Evolutionary conservation across 2,888 invertebrate species (phyloP).

Genomic region (Catocala fraxini): DNA sequence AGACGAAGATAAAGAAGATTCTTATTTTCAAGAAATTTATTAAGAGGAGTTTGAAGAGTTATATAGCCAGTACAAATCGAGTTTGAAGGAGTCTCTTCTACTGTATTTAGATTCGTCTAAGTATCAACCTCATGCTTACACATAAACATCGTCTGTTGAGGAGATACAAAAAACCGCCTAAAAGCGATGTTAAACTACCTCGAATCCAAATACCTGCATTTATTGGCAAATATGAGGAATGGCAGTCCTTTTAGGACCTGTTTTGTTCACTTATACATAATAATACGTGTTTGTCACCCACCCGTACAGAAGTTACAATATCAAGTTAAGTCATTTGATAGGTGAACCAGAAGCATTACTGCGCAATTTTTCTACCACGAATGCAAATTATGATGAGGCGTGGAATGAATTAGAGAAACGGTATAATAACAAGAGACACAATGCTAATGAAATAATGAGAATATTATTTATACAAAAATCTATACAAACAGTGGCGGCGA

Average conservation of each 20-base stretch:
- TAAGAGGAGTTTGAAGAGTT: too few relatives aligned
- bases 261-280: conserved; percentile 19
- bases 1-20: too few relatives aligned
- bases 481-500: conserved; percentile 14
- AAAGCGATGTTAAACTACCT: conserved; percentile 18
- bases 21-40: too few relatives aligned
- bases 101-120: neutral
- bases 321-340: conserved; percentile 14
- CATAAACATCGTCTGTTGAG: too few relatives aligned
- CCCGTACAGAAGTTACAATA: conserved; percentile 22
- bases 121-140: neutral
- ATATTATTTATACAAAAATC: conserved; percentile 15
- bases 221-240: conserved; percentile 17
- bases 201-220: conserved; percentile 20
- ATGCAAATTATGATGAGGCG: too few relatives aligned
- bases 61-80: too few relatives aligned
- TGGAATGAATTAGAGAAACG: conserved; percentile 8
- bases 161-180: too few relatives aligned
- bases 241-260: conserved; percentile 22
- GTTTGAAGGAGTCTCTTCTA: too few relatives aligned
- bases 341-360: conserved; percentile 22
- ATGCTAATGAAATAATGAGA: conserved; percentile 21
- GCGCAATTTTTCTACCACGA: conserved; percentile 12
- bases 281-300: conserved; percentile 11
- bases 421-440: conserved; percentile 24